phyloP scores from a whole-genome alignment of 1,140 invertebrate species.

The Fopius arisanus region DNA sequence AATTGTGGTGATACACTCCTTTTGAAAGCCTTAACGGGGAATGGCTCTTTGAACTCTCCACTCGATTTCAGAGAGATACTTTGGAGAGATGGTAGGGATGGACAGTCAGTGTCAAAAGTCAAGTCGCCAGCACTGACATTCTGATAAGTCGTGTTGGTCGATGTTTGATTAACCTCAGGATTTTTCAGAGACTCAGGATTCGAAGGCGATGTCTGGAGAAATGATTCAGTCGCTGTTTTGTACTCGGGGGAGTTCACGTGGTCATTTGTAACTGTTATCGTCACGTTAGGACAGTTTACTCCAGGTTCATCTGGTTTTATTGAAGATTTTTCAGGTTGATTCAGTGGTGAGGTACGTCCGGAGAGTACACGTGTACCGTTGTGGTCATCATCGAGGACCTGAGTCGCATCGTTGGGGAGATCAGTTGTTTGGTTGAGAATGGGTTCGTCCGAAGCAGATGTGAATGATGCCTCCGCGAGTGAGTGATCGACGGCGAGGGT shows the following conservation, averaged over 20 bases:
- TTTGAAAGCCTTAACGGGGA: not conserved
- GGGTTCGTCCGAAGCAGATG: constrained; percentile 44
- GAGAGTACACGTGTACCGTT: constrained; percentile 5
- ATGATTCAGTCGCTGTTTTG: not conserved
- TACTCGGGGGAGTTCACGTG: constrained; percentile 6
- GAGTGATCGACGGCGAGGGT: constrained; percentile 31
- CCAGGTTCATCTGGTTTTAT: not conserved
- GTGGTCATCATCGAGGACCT: not conserved
- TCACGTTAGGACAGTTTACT: not conserved
- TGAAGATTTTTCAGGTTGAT: not conserved
- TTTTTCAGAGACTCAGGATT: not conserved
- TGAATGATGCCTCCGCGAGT: constrained; percentile 46
- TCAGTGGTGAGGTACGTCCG: not conserved
- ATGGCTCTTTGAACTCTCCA: constrained; percentile 7
- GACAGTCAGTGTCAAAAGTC: not conserved
- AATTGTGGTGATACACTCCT: not conserved
- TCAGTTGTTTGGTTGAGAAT: not conserved
- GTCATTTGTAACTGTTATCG: not conserved
- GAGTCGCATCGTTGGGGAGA: constrained; percentile 8
- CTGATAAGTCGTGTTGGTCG: not conserved
- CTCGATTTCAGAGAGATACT: not conserved
- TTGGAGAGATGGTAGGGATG: not conserved
- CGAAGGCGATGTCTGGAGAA: not conserved
- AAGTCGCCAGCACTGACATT: not conserved
- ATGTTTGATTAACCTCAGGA: not conserved